Conservation (phyloP, 1,140 invertebrate genomes). For the Tetragonula clypearis region DNA sequence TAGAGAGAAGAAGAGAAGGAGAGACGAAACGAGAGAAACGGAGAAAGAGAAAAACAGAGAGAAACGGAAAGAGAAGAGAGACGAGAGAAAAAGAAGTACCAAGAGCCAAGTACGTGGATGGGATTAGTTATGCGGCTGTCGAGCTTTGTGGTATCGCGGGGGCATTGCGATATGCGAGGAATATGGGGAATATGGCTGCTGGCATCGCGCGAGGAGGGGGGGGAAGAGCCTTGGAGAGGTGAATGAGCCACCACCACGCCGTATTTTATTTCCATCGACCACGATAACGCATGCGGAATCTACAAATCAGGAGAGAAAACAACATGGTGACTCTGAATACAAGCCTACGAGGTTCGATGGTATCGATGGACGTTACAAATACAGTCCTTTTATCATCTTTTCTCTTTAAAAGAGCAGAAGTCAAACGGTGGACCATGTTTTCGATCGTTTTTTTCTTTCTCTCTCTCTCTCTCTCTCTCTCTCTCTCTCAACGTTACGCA, state of each 20-base stretch:
- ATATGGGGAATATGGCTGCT: constrained; percentile 32
- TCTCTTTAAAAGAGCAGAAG: not conserved
- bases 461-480: too few relatives aligned
- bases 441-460: too few relatives aligned
- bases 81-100: constrained; percentile 14
- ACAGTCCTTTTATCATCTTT: not conserved
- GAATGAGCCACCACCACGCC: constrained; percentile 77
- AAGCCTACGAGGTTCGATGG: constrained; percentile 34
- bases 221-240: constrained; percentile 14
- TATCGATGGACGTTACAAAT: not conserved
- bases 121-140: constrained; percentile 45
- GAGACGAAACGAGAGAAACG: not conserved
- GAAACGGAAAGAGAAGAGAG: constrained; percentile 39
- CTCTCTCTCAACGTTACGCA: not conserved
- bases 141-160: constrained; percentile 29
- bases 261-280: constrained; percentile 81
- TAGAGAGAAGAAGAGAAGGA: not conserved
- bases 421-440: not conserved
- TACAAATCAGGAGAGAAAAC: constrained; percentile 80
- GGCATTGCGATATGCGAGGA: constrained; percentile 30
- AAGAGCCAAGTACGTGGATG: constrained; percentile 39
- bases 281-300: constrained; percentile 82
- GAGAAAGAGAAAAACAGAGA: not conserved
- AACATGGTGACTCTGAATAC: constrained; percentile 48
- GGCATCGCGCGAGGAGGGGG: constrained; percentile 35